phyloP scores from a whole-genome alignment of 1,140 invertebrate species.

The Brachionus sp. region DNA sequence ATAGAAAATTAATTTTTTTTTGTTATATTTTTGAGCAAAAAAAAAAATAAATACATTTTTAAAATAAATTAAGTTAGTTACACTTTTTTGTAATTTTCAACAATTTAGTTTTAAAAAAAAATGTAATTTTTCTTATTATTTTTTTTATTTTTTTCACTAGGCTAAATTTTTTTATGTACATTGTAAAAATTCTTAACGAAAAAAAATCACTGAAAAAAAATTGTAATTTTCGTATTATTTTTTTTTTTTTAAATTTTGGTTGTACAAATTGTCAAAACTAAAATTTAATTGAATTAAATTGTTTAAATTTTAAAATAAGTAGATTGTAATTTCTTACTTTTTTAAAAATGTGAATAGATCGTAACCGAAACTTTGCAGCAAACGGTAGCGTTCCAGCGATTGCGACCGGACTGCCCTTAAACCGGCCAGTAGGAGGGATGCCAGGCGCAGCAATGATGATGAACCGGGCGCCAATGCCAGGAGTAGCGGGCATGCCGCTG shows the following conservation, averaged over 20 bases:
- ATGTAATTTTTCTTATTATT: background rate
- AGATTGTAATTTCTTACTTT: background rate
- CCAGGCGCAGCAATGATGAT: slow-evolving; percentile 60
- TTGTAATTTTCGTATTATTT: background rate
- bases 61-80: background rate
- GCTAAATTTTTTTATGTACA: background rate
- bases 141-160: too few relatives aligned
- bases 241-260: background rate
- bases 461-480: background rate
- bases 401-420: slow-evolving; percentile 59
- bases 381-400: background rate
- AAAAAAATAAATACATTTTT: too few relatives aligned
- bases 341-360: slow-evolving; percentile 19
- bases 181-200: too few relatives aligned
- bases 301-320: background rate
- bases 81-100: background rate
- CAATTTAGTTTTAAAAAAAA: background rate
- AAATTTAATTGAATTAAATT: background rate
- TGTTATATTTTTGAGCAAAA: background rate
- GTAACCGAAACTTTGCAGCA: slow-evolving; percentile 11
- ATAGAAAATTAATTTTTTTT: background rate
- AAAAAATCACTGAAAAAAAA: too few relatives aligned
- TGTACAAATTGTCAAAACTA: background rate
- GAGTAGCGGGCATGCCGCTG: background rate
- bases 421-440: slow-evolving; percentile 65